Evolutionary conservation across 2,113 vertebrate species (phyloP).

Genomic region (Rana temporaria): DNA sequence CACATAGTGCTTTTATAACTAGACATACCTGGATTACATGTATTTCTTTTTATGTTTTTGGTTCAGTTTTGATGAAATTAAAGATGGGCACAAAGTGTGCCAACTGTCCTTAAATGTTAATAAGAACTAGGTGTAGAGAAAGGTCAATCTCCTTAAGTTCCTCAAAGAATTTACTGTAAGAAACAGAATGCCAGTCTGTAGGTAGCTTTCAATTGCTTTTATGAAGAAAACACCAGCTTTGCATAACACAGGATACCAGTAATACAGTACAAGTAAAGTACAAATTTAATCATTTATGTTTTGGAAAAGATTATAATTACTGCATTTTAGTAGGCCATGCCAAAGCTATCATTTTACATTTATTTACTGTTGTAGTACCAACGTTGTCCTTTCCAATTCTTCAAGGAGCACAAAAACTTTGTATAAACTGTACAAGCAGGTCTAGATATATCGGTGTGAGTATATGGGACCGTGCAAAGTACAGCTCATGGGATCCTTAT

Average conservation of each 20-base stretch:
- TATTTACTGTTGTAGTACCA: too few relatives aligned
- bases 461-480: too few relatives aligned
- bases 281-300: too few relatives aligned
- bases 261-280: neutral
- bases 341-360: neutral
- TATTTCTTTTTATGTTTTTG: too few relatives aligned
- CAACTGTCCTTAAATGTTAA: neutral
- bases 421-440: too few relatives aligned
- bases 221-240: neutral
- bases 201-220: neutral
- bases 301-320: neutral
- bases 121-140: neutral
- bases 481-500: too few relatives aligned
- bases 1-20: too few relatives aligned
- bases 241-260: neutral
- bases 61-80: neutral
- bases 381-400: too few relatives aligned
- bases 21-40: too few relatives aligned
- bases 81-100: neutral
- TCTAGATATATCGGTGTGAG: too few relatives aligned
- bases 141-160: neutral
- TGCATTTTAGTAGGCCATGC: neutral
- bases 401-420: too few relatives aligned
- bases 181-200: neutral
- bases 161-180: neutral